phyloP scores from a whole-genome alignment of 2,888 invertebrate species.

The Nemotelus nigrinus region DNA sequence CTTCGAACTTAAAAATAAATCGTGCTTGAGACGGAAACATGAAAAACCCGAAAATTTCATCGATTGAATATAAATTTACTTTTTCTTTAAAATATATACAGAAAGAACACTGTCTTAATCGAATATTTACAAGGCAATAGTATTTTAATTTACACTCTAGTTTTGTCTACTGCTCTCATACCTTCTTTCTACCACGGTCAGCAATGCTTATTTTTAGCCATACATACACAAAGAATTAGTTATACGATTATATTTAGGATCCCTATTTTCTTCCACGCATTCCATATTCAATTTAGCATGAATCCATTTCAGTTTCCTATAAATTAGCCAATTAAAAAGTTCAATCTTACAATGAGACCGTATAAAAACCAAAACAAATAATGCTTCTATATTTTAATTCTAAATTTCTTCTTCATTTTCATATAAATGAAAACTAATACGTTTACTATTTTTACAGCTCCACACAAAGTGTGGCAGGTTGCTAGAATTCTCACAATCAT shows the following conservation, averaged over 20 bases:
- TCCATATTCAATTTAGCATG: neutral
- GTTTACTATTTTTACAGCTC: too few species aligned
- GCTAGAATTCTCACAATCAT: neutral
- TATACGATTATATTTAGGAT: neutral
- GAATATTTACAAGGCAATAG: constrained; percentile 31
- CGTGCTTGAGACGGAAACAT: neutral
- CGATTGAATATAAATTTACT: constrained; percentile 49
- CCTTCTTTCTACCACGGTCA: constrained; percentile 10
- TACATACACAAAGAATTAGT: neutral
- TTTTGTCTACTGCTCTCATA: constrained; percentile 11
- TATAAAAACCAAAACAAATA: too few species aligned
- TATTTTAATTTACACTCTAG: neutral
- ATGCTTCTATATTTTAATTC: too few species aligned
- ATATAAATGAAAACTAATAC: too few species aligned
- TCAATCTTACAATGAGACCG: too few species aligned
- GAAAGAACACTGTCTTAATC: constrained; percentile 45
- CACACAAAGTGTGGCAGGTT: too few species aligned
- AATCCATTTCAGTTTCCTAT: too few species aligned
- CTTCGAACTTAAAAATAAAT: too few species aligned
- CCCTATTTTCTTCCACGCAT: neutral
- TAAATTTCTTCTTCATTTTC: too few species aligned
- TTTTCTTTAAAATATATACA: constrained; percentile 47
- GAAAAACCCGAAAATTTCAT: neutral
- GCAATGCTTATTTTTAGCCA: neutral
- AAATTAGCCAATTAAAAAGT: too few species aligned